A percentile compares a stretch with the other conserved stretches of the same genome.
These are phyloP conservation scores for Lasiurus borealis DNA, from an alignment of 2,113 vertebrate genomes.

Conservation along the genomic window DNA sequence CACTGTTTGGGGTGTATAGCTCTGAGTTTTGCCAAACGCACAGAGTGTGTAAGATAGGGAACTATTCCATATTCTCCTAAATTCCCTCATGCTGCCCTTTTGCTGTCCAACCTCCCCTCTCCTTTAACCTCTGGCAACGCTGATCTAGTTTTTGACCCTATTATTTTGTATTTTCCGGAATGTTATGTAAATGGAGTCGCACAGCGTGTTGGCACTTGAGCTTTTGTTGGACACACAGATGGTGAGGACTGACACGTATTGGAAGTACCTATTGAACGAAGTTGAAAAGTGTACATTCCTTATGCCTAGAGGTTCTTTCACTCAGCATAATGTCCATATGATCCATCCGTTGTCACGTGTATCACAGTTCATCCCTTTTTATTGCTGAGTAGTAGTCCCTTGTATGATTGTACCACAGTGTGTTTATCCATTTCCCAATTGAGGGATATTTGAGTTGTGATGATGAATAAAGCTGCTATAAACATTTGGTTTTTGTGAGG, in stretches of 20 bases:
- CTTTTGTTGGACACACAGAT: neutral
- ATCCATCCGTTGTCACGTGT: neutral
- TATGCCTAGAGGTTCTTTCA: neutral
- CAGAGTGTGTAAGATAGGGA: neutral
- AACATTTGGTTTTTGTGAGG: neutral
- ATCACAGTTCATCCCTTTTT: neutral
- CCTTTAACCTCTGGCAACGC: neutral
- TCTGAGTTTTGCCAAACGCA: neutral
- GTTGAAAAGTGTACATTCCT: neutral
- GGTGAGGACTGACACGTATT: neutral
- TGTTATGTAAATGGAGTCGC: neutral
- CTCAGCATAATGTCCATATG: neutral
- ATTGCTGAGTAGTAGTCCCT: neutral
- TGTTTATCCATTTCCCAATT: neutral
- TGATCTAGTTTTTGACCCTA: neutral
- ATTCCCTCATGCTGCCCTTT: neutral
- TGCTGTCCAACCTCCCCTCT: neutral
- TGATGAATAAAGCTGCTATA: neutral
- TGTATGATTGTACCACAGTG: neutral
- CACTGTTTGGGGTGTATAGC: neutral
- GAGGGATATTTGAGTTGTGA: neutral
- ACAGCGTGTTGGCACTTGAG: neutral
- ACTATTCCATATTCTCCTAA: neutral
- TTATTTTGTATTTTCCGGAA: neutral
- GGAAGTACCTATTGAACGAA: neutral